These are phyloP conservation scores for Pyrocephalus nanus DNA, from an alignment of 2,797 vertebrate species.

Conservation along the genomic window DNA sequence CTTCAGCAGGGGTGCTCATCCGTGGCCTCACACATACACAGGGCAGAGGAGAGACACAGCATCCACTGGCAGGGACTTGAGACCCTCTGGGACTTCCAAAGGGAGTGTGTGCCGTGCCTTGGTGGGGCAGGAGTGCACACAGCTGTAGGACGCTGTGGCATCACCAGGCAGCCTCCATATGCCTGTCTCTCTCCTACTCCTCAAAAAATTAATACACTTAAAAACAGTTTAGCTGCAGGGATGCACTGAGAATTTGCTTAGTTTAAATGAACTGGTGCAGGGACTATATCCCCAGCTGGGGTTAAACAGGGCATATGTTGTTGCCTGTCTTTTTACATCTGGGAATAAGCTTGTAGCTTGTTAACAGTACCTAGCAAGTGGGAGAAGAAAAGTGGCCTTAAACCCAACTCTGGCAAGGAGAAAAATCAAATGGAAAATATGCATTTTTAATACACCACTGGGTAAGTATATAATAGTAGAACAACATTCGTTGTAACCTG, in stretches of 20 bases:
- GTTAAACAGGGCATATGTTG: not conserved
- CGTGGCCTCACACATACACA: not conserved
- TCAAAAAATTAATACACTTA: not conserved
- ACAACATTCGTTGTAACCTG: conserved; percentile 51
- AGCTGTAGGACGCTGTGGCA: not conserved
- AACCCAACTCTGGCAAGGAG: conserved; percentile 3
- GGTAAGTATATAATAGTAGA: conserved; percentile 24
- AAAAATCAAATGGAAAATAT: conserved; percentile 57
- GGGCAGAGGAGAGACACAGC: not conserved
- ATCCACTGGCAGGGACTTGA: not conserved
- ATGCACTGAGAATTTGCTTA: conserved; percentile 18
- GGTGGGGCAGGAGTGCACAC: not conserved
- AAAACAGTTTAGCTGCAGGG: not conserved
- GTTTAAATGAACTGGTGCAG: conserved; percentile 15
- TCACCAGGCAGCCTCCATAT: not conserved
- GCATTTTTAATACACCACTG: conserved; percentile 44
- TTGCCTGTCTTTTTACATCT: not conserved
- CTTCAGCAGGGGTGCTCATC: not conserved
- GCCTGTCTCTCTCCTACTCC: not conserved
- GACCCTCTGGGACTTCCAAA: not conserved
- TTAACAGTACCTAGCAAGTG: conserved; percentile 1
- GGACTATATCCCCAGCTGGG: not conserved
- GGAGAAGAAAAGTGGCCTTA: conserved; percentile 36
- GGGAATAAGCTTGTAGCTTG: conserved; percentile 18
- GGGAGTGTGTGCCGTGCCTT: not conserved